Base-by-base conservation (phyloP, 2,888 invertebrate genomes). In the Stegophylla sp. region DNA sequence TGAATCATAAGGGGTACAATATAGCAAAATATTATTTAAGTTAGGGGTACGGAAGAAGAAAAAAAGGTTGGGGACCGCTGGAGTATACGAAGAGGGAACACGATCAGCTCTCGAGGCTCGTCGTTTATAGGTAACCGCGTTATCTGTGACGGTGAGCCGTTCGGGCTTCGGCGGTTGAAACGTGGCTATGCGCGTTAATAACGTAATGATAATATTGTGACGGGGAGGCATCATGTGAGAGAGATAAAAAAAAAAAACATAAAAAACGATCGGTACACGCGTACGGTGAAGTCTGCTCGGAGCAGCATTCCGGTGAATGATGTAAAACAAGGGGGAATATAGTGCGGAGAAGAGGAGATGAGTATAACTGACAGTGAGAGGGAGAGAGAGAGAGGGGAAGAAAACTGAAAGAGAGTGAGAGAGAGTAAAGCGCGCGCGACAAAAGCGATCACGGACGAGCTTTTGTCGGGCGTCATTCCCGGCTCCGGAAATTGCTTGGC, bases 401-500 rank as follows among this genome's bases (percentile, higher is more conserved):
- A 59, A 17, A 15, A 26, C 3, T 13, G 59, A 59, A 34, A n/a
- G 28, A 66, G 23, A 48, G 10, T 10, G 20, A 5, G 17, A 23
- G 48, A 34, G 61, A 28, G 28, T 3, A 28, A 26, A 23, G 10
- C 1, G 23, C 9, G 12, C 12, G 23, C 64, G 64, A 66, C 64
- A 53, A 64, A 75, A 75, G 26, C 64, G 75, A 53, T 64, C 66
- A 53, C 26, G 53, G 64, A 53, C 41, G 66, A 76, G 67, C 77
- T 77, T 66, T 63, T 61, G 61, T 74, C 61, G 72, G 72, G 72
- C 75, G 75, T 75, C 75, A 75, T 23, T 75, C 51, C 64, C 28
- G 73, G 73, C 73, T 28, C 73, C 73, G 77, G 77, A 77, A 77
- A 77, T 77, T 77, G 77, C 77, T 67, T 77, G 77, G 77, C 67